Evolutionary conservation across 2,797 vertebrate genomes (phyloP).

Genomic region (Melopsittacus undulatus): DNA sequence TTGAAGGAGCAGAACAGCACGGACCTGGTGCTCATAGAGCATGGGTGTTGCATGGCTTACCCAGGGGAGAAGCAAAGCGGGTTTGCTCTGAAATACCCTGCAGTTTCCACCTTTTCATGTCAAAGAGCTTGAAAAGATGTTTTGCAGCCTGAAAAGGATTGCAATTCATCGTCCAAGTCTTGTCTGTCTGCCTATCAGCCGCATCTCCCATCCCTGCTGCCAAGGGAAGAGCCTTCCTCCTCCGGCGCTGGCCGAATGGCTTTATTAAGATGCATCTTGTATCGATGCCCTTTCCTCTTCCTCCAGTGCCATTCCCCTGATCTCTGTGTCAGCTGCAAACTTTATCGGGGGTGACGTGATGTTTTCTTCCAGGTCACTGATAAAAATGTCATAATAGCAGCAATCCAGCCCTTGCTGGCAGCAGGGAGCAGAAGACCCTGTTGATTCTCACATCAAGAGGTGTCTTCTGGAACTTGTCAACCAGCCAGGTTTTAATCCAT

Average conservation of each 20-base stretch:
- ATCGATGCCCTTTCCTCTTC: not conserved
- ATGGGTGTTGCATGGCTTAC: not conserved
- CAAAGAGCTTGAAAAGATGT: not conserved
- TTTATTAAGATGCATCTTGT: constrained; percentile 26
- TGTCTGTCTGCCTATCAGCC: not conserved
- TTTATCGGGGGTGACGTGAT: not conserved
- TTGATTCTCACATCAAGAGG: not conserved
- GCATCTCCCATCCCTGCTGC: not conserved
- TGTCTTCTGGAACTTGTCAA: constrained; percentile 7
- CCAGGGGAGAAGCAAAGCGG: not conserved
- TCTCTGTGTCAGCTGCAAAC: constrained; percentile 3
- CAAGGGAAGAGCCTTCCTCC: not conserved
- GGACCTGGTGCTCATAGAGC: not conserved
- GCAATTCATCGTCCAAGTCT: not conserved
- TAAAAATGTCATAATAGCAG: constrained; percentile 4
- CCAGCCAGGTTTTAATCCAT: constrained; percentile 2
- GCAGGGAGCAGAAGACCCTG: not conserved
- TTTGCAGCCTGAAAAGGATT: not conserved
- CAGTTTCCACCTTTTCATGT: not conserved
- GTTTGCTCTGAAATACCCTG: not conserved
- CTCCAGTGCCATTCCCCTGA: not conserved
- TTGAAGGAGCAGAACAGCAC: not conserved
- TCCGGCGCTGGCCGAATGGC: rapidly evolving
- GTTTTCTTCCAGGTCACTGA: constrained; percentile 32
- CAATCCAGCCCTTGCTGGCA: not conserved